Evolutionary conservation across 2,888 invertebrate species (phyloP).

Genomic region (Zygaena filipendulae): DNA sequence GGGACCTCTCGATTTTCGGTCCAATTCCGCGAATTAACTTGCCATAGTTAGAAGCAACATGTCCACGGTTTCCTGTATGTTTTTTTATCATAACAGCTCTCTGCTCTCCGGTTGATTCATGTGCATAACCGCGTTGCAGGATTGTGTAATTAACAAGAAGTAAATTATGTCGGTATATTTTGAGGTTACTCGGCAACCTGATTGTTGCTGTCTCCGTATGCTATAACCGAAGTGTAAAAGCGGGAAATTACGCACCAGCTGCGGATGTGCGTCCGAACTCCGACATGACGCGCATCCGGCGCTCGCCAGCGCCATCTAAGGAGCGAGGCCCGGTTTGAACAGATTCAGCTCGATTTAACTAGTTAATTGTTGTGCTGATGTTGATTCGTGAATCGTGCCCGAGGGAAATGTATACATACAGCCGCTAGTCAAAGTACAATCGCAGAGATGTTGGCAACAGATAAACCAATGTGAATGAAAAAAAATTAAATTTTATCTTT

Average conservation of each 20-base stretch:
- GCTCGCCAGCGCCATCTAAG: slow-evolving; percentile 35
- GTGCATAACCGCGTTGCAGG: slow-evolving; percentile 25
- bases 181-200: slow-evolving; percentile 29
- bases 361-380: slow-evolving; percentile 25
- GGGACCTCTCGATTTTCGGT: too few relatives aligned
- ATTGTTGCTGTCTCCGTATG: slow-evolving; percentile 27
- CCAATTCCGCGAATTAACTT: too few relatives aligned
- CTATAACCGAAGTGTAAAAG: slow-evolving; percentile 29
- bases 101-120: too few relatives aligned
- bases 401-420: too few relatives aligned
- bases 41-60: too few relatives aligned
- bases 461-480: too few relatives aligned
- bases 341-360: slow-evolving; percentile 29
- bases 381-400: too few relatives aligned
- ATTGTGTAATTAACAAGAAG: slow-evolving; percentile 43
- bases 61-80: too few relatives aligned
- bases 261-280: slow-evolving; percentile 53
- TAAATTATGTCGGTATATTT: slow-evolving; percentile 39
- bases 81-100: too few relatives aligned
- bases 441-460: too few relatives aligned
- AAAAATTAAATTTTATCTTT: too few relatives aligned
- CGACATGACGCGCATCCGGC: slow-evolving; percentile 50
- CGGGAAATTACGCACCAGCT: slow-evolving; percentile 40
- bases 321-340: slow-evolving; percentile 25
- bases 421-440: too few relatives aligned